phyloP scores from a whole-genome alignment of 2,113 vertebrate genomes.

The Patagioenas fasciata region DNA sequence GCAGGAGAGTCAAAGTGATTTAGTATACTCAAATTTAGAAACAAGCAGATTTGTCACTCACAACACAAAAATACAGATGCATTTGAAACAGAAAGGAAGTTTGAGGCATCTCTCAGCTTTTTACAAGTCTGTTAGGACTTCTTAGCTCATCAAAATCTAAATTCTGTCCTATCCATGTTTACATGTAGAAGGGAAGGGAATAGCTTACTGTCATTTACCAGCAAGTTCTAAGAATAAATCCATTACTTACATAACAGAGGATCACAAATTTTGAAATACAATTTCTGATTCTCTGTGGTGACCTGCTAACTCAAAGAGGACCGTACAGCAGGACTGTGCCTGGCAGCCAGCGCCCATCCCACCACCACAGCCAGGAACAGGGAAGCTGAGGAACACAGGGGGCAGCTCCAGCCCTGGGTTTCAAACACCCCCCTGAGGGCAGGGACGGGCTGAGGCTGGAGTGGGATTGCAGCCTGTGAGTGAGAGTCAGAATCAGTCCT shows the following conservation, averaged over 20 bases:
- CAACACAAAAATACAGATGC: background rate
- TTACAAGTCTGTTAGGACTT: background rate
- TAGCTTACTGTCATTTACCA: background rate
- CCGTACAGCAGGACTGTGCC: too few relatives aligned
- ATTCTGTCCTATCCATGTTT: background rate
- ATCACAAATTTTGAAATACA: background rate
- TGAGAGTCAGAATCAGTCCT: too few relatives aligned
- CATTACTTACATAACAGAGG: background rate
- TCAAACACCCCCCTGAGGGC: too few relatives aligned
- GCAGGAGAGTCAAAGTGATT: background rate
- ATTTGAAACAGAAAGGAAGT: background rate
- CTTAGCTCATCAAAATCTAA: background rate
- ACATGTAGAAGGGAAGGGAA: background rate
- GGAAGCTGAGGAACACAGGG: fast-evolving
- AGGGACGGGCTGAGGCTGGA: too few relatives aligned
- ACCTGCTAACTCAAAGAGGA: background rate
- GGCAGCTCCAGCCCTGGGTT: background rate
- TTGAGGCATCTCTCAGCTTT: background rate
- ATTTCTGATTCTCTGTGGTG: background rate
- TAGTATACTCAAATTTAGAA: background rate
- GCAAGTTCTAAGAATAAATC: background rate
- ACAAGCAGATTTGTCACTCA: background rate
- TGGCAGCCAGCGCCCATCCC: background rate
- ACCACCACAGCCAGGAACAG: background rate
- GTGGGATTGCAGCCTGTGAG: too few relatives aligned